These are phyloP conservation scores for Agrotis exclamationis DNA, from an alignment of 2,888 invertebrate genomes.

Conservation along the genomic window DNA sequence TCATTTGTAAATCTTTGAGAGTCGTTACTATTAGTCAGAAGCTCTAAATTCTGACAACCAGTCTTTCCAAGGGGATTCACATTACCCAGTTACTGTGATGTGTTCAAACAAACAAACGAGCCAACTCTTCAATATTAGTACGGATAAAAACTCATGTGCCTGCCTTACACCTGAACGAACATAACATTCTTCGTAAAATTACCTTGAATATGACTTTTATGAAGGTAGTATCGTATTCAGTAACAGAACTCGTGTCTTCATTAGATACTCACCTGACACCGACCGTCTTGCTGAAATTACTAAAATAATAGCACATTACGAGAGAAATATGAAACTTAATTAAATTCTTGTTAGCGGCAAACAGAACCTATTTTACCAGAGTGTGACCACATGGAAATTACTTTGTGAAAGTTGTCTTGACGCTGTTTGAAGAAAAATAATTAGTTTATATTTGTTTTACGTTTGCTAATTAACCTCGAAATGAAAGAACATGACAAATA, in stretches of 20 bases:
- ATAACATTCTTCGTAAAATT: not conserved
- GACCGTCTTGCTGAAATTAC: conserved; percentile 34
- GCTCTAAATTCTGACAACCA: too few species aligned
- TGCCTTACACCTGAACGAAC: not conserved
- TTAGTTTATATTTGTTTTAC: conserved; percentile 15
- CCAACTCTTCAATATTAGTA: too few species aligned
- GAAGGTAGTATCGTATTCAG: conserved; percentile 15
- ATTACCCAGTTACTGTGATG: too few species aligned
- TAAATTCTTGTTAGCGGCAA: conserved; percentile 52
- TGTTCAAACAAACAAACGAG: too few species aligned
- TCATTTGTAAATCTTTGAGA: too few species aligned
- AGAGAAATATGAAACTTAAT: conserved; percentile 56
- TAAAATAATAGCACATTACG: conserved; percentile 49
- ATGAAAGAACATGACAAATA: not conserved
- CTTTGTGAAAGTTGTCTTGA: conserved; percentile 14
- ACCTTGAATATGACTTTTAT: conserved; percentile 16
- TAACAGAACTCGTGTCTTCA: conserved; percentile 11
- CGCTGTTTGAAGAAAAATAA: conserved; percentile 4
- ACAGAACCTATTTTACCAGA: conserved; percentile 11
- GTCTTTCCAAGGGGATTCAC: too few species aligned
- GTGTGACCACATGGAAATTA: conserved; percentile 27
- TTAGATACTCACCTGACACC: conserved; percentile 29
- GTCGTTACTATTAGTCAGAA: too few species aligned
- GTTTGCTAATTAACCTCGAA: not conserved
- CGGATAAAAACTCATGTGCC: not conserved